Base-by-base conservation (phyloP, 2,113 vertebrate genomes). In the Pteruthius melanotis region DNA sequence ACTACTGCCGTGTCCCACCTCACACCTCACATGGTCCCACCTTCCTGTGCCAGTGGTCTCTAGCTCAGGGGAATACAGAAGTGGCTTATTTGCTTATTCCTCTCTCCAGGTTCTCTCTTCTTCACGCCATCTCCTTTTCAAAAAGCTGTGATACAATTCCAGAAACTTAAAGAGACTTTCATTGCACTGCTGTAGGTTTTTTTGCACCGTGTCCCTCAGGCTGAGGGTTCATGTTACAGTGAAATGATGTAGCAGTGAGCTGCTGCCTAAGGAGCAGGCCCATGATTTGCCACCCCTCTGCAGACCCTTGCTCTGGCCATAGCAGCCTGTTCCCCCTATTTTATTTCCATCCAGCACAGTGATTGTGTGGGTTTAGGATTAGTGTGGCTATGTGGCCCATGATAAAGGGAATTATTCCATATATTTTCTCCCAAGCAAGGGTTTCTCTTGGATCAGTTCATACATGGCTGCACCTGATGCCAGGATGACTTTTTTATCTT, bases 1-100 rank as follows among this genome's bases (percentile, higher is more conserved):
- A 0, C 13, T 52, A 2, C 14, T 44, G 16, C 20, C 6, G 1
- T 20, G n/a, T 68, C 26, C 22, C 42, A 52, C 6, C 44, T 19
- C 13, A 21, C 2, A 2, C 5, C 9, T 6, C 49, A 7, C 7
- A 6, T 7, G n/a, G 24, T 72, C 61, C 27, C 39, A 59, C 33
- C 59, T 19, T 39, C 50, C 8, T 13, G 49, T 35, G 31, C 49
- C 64, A 18, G 22, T 27, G 40, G 15, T n/a, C 28, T 57, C 57
- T 7, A 7, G 17, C 19, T 64, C 53, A 54, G 40, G 16, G 28
- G 22, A 40, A 22, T 15, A 68, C 14, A 37, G 21, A 20, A 30
- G 2, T 11, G 11, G 7, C 2, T 74, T 57, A 16, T 54, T 57
- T 56, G 14, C 20, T 74, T 49, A 15, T 61, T 60, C 4, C 20